These are phyloP conservation scores for Acanthurus lineatus DNA, from an alignment of 2,797 vertebrate species.

Conservation along the genomic window DNA sequence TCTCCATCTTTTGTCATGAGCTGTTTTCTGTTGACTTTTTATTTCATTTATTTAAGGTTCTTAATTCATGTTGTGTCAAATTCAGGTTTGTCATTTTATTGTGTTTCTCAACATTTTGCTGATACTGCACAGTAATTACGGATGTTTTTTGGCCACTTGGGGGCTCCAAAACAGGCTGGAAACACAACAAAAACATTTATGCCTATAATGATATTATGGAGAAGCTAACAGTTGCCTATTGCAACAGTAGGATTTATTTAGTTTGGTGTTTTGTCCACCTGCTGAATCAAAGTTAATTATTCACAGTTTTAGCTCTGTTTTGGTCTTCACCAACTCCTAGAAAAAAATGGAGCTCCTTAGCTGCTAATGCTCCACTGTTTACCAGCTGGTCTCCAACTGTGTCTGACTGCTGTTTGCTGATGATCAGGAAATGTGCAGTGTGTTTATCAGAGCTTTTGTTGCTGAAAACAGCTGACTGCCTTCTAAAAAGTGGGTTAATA, in stretches of 20 bases:
- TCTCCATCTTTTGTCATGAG: constrained; percentile 11
- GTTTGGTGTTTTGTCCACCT: neutral
- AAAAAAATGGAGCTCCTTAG: neutral
- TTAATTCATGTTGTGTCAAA: constrained; percentile 59
- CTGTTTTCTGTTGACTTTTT: constrained; percentile 12
- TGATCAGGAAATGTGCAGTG: too few relatives aligned
- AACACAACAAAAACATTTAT: neutral
- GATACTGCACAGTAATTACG: neutral
- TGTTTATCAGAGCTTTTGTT: too few relatives aligned
- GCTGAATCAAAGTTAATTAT: neutral
- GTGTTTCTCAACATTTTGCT: neutral
- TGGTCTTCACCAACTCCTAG: too few relatives aligned
- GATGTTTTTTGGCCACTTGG: neutral
- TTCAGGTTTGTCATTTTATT: constrained; percentile 2
- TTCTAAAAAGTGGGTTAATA: too few relatives aligned
- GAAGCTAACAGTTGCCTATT: neutral
- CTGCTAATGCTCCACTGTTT: neutral
- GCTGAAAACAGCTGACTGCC: too few relatives aligned
- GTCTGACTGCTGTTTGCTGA: too few relatives aligned
- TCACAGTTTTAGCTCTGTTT: neutral
- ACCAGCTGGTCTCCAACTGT: too few relatives aligned
- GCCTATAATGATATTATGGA: neutral
- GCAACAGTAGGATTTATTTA: neutral
- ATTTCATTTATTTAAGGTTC: neutral
- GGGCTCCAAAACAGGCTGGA: neutral